Evolutionary conservation across 2,113 vertebrate genomes (phyloP).

Genomic region (Cyprinodon tularosa): DNA sequence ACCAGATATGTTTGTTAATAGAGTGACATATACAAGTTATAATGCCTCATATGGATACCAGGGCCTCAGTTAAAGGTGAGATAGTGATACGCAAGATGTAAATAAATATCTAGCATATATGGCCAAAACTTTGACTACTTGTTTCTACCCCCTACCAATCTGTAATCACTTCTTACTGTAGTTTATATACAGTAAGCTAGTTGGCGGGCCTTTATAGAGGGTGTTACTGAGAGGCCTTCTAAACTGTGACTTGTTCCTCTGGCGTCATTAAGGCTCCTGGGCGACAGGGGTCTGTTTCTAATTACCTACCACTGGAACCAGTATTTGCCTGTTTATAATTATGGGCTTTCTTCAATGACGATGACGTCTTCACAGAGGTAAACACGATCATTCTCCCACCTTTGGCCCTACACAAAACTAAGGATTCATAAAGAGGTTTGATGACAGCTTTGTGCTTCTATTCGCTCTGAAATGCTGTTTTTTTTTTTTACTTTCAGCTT

Average conservation of each 20-base stretch:
- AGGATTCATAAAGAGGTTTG: constrained; percentile 53
- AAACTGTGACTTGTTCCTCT: constrained; percentile 67
- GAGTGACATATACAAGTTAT: background rate
- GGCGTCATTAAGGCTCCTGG: constrained; percentile 44
- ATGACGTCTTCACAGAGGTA: constrained; percentile 54
- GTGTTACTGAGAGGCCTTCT: constrained; percentile 36
- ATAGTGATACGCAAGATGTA: background rate
- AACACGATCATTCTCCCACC: constrained; percentile 14
- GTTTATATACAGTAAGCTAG: constrained; percentile 27
- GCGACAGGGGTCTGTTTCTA: constrained; percentile 47
- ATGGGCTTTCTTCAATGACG: constrained; percentile 39
- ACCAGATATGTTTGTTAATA: background rate
- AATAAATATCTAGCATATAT: background rate
- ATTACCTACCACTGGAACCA: constrained; percentile 51
- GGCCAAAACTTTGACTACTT: constrained; percentile 25
- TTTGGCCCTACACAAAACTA: constrained; percentile 34
- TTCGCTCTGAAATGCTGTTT: constrained; percentile 6
- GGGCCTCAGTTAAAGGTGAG: background rate
- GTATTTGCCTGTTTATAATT: constrained; percentile 61
- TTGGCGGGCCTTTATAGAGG: constrained; percentile 7
- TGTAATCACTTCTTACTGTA: constrained; percentile 30
- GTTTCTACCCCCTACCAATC: constrained; percentile 24
- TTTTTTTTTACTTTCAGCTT: constrained; percentile 47
- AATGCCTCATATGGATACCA: background rate
- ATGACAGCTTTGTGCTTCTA: constrained; percentile 32